These are phyloP conservation scores for Carettochelys insculpta DNA, from an alignment of 2,113 vertebrate species.

Conservation along the genomic window DNA sequence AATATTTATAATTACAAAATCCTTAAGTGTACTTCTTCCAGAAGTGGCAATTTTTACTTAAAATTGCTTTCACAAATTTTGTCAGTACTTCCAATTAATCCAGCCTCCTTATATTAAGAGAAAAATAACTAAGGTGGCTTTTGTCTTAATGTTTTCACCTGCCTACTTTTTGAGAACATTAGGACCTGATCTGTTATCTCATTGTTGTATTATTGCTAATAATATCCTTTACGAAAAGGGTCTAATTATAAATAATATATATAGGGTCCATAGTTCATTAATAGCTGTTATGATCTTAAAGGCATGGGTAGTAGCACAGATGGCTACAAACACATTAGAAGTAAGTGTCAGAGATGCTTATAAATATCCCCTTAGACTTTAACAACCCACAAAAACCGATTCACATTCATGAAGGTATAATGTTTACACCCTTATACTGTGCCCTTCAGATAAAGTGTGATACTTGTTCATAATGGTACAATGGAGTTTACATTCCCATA, in stretches of 20 bases:
- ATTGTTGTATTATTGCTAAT: not conserved
- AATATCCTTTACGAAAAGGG: slow-evolving; percentile 35
- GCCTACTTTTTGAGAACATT: not conserved
- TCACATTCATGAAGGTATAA: slow-evolving; percentile 42
- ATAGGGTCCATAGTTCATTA: not conserved
- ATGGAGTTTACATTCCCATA: not conserved
- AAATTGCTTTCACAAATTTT: slow-evolving; percentile 45
- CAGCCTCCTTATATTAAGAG: slow-evolving; percentile 11
- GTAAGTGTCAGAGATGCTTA: not conserved
- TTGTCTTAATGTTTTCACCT: not conserved
- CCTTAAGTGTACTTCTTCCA: slow-evolving; percentile 49
- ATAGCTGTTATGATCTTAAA: slow-evolving; percentile 38
- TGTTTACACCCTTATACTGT: not conserved
- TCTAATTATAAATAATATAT: not conserved
- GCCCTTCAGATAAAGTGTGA: not conserved
- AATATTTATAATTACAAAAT: slow-evolving; percentile 72
- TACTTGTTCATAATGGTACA: not conserved
- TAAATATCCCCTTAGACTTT: not conserved
- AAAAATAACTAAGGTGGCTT: not conserved
- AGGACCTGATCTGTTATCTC: slow-evolving; percentile 2
- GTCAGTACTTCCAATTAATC: slow-evolving; percentile 1
- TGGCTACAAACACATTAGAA: slow-evolving; percentile 13
- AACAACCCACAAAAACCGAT: slow-evolving; percentile 34
- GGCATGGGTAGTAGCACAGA: not conserved
- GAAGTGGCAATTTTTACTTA: slow-evolving; percentile 54